These are phyloP conservation scores for Sinohyriopsis cumingii DNA, from an alignment of 2,888 invertebrate genomes.

Conservation along the genomic window DNA sequence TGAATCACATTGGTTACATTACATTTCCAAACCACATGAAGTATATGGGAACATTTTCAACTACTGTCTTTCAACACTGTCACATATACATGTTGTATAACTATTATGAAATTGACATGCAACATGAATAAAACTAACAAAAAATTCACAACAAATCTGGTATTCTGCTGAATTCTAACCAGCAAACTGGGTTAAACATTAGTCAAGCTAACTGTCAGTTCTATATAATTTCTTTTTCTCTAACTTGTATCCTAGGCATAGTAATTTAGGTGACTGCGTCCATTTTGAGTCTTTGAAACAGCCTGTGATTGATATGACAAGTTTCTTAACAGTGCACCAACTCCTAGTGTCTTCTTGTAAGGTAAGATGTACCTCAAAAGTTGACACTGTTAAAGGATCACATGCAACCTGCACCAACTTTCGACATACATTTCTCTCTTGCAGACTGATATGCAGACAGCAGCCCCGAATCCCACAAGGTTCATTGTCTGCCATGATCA, in stretches of 20 bases:
- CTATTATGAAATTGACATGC: no score
- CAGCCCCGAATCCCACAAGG: slow-evolving; percentile 91
- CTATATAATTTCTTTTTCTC: slow-evolving; percentile 94
- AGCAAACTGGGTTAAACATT: neutral
- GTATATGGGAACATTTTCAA: no score
- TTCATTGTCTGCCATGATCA: slow-evolving; percentile 88
- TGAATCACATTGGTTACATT: no score
- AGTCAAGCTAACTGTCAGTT: slow-evolving; percentile 4
- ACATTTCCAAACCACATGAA: no score
- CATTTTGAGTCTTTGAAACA: slow-evolving; percentile 50
- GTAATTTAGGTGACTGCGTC: slow-evolving; percentile 74
- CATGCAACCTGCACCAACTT: slow-evolving; percentile 87
- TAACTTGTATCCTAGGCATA: slow-evolving; percentile 91
- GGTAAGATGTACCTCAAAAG: slow-evolving; percentile 91
- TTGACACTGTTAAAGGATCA: slow-evolving; percentile 89
- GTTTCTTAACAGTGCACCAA: slow-evolving; percentile 91
- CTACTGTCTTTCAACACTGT: no score
- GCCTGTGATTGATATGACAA: slow-evolving; percentile 75
- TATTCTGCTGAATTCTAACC: no score
- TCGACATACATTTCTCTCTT: slow-evolving; percentile 74
- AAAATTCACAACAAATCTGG: no score
- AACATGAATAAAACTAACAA: no score
- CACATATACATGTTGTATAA: no score
- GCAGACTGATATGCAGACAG: slow-evolving; percentile 87
- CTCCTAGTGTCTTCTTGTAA: slow-evolving; percentile 89